Evolutionary conservation across 2,797 vertebrate genomes (phyloP).

Genomic region (Peromyscus eremicus): DNA sequence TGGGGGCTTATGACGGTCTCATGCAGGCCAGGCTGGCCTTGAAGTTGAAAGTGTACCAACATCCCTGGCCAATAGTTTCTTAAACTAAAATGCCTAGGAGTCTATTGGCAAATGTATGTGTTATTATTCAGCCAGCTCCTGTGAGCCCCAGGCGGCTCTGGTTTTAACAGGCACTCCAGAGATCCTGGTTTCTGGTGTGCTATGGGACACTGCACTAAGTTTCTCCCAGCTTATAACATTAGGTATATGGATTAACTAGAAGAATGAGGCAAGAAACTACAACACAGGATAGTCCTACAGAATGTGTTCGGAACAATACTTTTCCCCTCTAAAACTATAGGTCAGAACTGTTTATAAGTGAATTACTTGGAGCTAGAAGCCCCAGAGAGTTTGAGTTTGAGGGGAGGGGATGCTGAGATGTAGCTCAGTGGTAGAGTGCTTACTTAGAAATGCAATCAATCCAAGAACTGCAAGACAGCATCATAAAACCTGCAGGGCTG

Average conservation of each 20-base stretch:
- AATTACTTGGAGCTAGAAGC: not conserved
- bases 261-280: not conserved
- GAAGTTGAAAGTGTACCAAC: not conserved
- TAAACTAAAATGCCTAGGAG: slow-evolving; percentile 1
- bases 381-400: not conserved
- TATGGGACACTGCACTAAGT: not conserved
- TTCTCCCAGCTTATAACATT: not conserved
- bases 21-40: not conserved
- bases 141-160: not conserved
- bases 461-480: not conserved
- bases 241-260: not conserved
- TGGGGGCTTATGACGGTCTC: not conserved
- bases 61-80: not conserved
- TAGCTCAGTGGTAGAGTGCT: not conserved
- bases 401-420: not conserved
- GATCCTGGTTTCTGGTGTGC: not conserved
- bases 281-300: not conserved
- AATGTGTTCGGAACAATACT: not conserved
- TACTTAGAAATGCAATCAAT: not conserved
- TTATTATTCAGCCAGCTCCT: not conserved
- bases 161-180: not conserved
- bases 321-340: not conserved
- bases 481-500: not conserved
- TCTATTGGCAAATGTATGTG: not conserved
- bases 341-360: not conserved